Conservation (phyloP, 2,797 vertebrate species). For the Xiphophorus birchmanni region DNA sequence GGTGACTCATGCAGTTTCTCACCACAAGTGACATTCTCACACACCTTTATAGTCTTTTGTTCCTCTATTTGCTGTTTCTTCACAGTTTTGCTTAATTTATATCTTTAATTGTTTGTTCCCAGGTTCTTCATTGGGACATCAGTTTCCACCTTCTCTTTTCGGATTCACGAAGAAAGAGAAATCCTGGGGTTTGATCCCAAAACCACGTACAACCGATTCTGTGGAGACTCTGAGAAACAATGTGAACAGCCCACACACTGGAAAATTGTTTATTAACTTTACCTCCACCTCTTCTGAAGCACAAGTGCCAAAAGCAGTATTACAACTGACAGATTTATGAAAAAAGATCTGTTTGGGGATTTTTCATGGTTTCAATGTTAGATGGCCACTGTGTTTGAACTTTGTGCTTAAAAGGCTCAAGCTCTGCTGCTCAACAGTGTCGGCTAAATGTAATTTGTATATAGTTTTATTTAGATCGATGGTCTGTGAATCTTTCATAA, state of each 20-base stretch:
- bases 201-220: slow-evolving; percentile 95
- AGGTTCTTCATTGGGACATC: slow-evolving; percentile 97
- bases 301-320: slow-evolving; percentile 70
- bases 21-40: background rate
- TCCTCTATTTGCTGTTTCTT: background rate
- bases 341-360: slow-evolving; percentile 27
- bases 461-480: slow-evolving; percentile 26
- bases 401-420: slow-evolving; percentile 38
- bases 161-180: slow-evolving; percentile 96
- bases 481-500: slow-evolving; percentile 15
- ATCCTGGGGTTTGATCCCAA: slow-evolving; percentile 94
- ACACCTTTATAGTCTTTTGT: background rate
- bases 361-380: slow-evolving; percentile 38
- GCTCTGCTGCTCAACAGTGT: slow-evolving; percentile 24
- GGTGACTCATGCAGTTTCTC: background rate
- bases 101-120: slow-evolving; percentile 17
- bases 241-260: slow-evolving; percentile 98
- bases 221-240: slow-evolving; percentile 88
- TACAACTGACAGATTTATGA: slow-evolving; percentile 36
- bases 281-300: slow-evolving; percentile 25
- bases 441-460: slow-evolving; percentile 20
- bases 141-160: slow-evolving; percentile 96
- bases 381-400: slow-evolving; percentile 52
- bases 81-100: background rate
- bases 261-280: slow-evolving; percentile 89